phyloP scores from a whole-genome alignment of 2,113 vertebrate species.

The Herpailurus yagouaroundi region DNA sequence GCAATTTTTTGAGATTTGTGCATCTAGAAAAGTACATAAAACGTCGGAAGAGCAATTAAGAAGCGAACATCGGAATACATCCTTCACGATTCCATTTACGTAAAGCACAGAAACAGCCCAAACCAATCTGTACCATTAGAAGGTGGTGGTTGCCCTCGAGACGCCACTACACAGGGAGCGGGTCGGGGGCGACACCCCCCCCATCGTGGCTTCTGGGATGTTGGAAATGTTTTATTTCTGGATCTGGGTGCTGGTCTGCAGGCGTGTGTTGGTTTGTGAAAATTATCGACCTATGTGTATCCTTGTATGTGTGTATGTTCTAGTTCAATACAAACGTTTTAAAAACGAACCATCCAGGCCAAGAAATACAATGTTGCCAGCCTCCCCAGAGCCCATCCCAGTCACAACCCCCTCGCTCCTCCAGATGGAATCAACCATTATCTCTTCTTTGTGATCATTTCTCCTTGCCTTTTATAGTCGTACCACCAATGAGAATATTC shows the following conservation, averaged over 20 bases:
- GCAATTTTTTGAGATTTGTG: not conserved
- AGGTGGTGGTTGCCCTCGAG: not conserved
- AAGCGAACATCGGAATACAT: not conserved
- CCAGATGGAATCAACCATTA: not conserved
- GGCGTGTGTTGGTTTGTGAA: not conserved
- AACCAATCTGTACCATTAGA: not conserved
- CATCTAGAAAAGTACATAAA: not conserved
- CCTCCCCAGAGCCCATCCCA: not conserved
- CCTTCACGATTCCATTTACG: not conserved
- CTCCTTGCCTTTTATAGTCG: not conserved
- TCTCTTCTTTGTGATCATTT: not conserved
- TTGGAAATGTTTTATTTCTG: conserved; percentile 6
- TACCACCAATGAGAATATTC: not conserved
- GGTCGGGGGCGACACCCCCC: too few relatives aligned
- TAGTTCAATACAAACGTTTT: not conserved
- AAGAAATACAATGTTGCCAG: not conserved
- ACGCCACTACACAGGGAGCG: not conserved
- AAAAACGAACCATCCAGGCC: not conserved
- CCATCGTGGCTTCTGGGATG: not conserved
- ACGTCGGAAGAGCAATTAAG: not conserved
- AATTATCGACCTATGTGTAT: not conserved
- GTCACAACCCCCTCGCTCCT: not conserved
- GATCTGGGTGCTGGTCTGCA: not conserved
- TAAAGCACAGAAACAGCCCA: not conserved
- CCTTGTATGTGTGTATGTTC: not conserved